A percentile compares a stretch with the other conserved stretches of the same genome.
phyloP scores from a whole-genome alignment of 1,140 invertebrate genomes.

The Agraylea sexmaculata region DNA sequence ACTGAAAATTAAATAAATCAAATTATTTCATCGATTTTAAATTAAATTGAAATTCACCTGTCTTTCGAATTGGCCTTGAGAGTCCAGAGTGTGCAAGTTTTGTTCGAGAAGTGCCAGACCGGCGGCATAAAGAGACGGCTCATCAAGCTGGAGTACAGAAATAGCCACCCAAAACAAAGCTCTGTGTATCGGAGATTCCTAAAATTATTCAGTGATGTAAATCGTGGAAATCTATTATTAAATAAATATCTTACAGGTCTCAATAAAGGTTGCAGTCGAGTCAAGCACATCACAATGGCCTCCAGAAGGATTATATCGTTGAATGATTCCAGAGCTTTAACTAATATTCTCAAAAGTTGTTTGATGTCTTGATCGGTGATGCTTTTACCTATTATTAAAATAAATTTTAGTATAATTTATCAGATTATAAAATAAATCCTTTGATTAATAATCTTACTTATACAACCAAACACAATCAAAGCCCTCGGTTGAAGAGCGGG shows the following conservation, averaged over 20 bases:
- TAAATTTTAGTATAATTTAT: background rate
- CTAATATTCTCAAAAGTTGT: constrained; percentile 78
- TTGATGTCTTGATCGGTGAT: constrained; percentile 85
- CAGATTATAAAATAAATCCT: constrained; percentile 36
- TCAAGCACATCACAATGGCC: constrained; percentile 92
- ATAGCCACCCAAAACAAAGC: constrained; percentile 95
- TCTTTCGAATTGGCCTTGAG: constrained; percentile 75
- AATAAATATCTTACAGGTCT: constrained; percentile 56
- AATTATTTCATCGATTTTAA: background rate
- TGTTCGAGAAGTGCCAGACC: constrained; percentile 91
- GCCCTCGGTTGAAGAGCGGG: constrained; percentile 91
- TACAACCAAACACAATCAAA: constrained; percentile 93
- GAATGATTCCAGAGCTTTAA: constrained; percentile 91
- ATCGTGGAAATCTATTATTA: constrained; percentile 2
- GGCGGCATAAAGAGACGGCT: constrained; percentile 82
- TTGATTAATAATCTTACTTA: constrained; percentile 57
- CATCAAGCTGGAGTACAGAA: constrained; percentile 89
- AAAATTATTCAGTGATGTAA: constrained; percentile 12
- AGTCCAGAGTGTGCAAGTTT: constrained; percentile 92
- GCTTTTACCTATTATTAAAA: constrained; percentile 41
- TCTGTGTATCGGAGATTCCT: constrained; percentile 89
- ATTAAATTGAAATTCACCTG: constrained; percentile 39
- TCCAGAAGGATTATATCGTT: constrained; percentile 86
- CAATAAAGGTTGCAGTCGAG: constrained; percentile 82
- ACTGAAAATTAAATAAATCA: constrained; percentile 38